Percentiles rank a stretch among this genome's conserved stretches.
phyloP scores from a whole-genome alignment of 2,113 vertebrate species.

The Melierax canorus region DNA sequence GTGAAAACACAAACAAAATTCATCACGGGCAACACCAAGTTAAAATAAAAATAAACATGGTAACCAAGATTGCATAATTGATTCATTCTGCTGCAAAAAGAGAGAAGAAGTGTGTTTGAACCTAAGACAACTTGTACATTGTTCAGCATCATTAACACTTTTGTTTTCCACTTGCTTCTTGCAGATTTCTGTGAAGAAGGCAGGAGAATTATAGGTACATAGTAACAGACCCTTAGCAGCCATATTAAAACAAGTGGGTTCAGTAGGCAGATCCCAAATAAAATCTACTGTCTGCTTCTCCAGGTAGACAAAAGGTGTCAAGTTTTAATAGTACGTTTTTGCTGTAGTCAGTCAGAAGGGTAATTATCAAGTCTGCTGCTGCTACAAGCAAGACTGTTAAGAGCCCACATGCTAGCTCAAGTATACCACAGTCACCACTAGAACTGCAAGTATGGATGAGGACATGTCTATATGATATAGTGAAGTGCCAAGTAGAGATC shows the following conservation, averaged over 20 bases:
- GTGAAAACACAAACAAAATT: constrained; percentile 44
- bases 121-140: not conserved
- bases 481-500: not conserved
- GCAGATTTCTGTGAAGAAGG: not conserved
- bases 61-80: not conserved
- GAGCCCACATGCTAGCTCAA: not conserved
- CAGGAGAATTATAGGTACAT: not conserved
- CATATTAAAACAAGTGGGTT: not conserved
- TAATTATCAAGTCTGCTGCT: not conserved
- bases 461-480: not conserved
- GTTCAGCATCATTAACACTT: not conserved
- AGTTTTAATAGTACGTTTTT: not conserved
- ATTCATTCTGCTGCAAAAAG: not conserved
- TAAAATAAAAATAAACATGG: constrained; percentile 49
- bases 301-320: not conserved
- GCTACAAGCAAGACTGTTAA: not conserved
- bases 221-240: not conserved
- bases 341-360: not conserved
- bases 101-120: not conserved
- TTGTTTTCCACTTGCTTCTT: not conserved
- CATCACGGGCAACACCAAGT: not conserved
- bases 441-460: not conserved
- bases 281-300: not conserved
- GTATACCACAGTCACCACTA: not conserved
- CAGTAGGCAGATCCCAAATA: not conserved